A percentile compares a stretch with the other conserved stretches of the same genome.
These are phyloP conservation scores for Antheraea assamensis DNA, from an alignment of 2,888 invertebrate species.

Conservation along the genomic window DNA sequence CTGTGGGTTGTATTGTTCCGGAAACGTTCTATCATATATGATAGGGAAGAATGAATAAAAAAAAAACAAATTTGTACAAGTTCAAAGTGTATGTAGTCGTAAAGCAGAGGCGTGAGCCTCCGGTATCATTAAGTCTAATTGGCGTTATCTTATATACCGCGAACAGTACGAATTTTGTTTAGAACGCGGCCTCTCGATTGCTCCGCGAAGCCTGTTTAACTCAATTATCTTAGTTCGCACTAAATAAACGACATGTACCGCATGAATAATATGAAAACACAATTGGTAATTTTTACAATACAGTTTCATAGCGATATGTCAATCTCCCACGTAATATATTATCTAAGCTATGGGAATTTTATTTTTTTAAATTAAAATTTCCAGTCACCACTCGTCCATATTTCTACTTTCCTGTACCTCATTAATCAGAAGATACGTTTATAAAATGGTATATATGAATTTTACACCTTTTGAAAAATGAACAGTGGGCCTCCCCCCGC, in stretches of 20 bases:
- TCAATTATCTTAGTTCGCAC: conserved; percentile 27
- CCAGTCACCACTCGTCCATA: too few species aligned
- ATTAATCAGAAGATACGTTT: too few species aligned
- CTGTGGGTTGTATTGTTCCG: too few species aligned
- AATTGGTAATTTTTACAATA: neutral
- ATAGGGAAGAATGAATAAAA: neutral
- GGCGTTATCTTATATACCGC: conserved; percentile 49
- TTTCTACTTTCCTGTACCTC: too few species aligned
- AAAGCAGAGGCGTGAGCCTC: conserved; percentile 18
- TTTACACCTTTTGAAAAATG: too few species aligned
- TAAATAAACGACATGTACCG: conserved; percentile 22
- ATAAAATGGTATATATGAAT: too few species aligned
- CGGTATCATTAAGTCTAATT: conserved; percentile 48
- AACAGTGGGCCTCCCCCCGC: too few species aligned
- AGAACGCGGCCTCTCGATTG: conserved; percentile 36
- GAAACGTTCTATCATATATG: too few species aligned
- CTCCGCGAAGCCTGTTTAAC: conserved; percentile 34
- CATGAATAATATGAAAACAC: conserved; percentile 14
- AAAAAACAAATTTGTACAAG: conserved; percentile 21
- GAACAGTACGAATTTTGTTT: conserved; percentile 42
- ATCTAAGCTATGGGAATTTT: too few species aligned
- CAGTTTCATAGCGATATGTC: neutral
- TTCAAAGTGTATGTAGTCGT: conserved; percentile 21
- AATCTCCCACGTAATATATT: too few species aligned
- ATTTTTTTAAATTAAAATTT: too few species aligned